A percentile compares a stretch with the other conserved stretches of the same genome.
These are phyloP conservation scores for Octodonta nipae DNA, from an alignment of 2,888 invertebrate genomes.

Conservation along the genomic window DNA sequence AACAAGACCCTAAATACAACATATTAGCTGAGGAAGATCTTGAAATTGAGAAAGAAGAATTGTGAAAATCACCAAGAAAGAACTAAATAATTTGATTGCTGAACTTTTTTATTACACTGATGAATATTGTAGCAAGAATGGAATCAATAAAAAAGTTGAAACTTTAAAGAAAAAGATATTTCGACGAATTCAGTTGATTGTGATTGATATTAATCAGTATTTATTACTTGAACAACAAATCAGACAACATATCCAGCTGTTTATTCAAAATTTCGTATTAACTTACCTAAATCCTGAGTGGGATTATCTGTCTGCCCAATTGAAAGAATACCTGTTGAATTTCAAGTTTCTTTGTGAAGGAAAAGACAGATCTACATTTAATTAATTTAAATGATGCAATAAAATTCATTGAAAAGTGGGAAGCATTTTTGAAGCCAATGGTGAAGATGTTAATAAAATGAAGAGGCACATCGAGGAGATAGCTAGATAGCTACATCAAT, in stretches of 20 bases:
- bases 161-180: no score
- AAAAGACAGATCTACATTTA: conserved; percentile 43
- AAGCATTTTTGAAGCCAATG: conserved; percentile 41
- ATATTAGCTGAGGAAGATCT: conserved; percentile 59
- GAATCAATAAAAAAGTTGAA: no score
- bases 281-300: conserved; percentile 54
- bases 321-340: conserved; percentile 36
- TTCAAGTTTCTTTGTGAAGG: conserved; percentile 33
- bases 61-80: conserved; percentile 74
- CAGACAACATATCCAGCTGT: conserved; percentile 70
- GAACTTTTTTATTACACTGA: conserved; percentile 65
- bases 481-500: no score
- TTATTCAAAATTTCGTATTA: conserved; percentile 60
- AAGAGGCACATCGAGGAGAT: conserved; percentile 39
- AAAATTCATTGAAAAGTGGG: conserved; percentile 49
- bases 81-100: conserved; percentile 67
- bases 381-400: conserved; percentile 52
- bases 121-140: no score
- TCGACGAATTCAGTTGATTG: no score
- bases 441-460: conserved; percentile 41
- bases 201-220: no score
- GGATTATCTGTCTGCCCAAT: conserved; percentile 40
- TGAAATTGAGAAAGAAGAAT: conserved; percentile 65
- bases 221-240: conserved; percentile 59
- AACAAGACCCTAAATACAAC: conserved; percentile 82